Base-by-base conservation (phyloP, 2,888 invertebrate genomes). In the Geophilus truncorum region DNA sequence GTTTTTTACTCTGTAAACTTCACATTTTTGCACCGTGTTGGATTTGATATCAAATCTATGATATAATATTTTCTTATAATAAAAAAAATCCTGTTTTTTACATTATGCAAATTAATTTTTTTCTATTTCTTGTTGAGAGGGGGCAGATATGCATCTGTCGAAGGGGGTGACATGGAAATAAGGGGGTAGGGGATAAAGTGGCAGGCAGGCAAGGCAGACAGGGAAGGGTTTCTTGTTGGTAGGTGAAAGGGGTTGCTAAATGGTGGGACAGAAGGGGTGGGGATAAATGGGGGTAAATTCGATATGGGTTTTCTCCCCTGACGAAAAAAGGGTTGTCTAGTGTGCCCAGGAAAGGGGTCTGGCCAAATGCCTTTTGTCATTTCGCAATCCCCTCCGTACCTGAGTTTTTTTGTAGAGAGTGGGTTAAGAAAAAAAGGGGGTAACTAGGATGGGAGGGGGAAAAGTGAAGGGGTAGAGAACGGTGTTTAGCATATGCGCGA, bases 131-230 rank as follows among this genome's bases (percentile, higher is more conserved):
- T 21, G 21, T 57, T 57, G 57, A 2, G 51, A 51, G 57, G 23
- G 57, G 18, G 57, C 57, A 57, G 57, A 57, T 57, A 57, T 57
- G 57, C 57, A 57, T 57, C 57, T 57, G 57, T 57, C 57, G 57
- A 57, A 57, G 57, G 57, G 57, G 57, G 57, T 57, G 57, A 57
- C 57, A 57, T 57, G 57, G 57, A 57, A 57, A 57, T 57, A 57
- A 57, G 57, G 57, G 57, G 57, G 21, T 57, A 57, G 45, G 45
- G 45, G 45, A 45, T 45, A 45, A 45, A 45, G 45, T 45, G 45
- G 45, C 45, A 45, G 45, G 18, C 45, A 45, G 18, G 12, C 12
- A 45, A 15, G 45, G 12, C 32, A 45, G 45, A 51, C 51, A 51
- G 23, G 57, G 10, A 57, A 10, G 57, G 57, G 3, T 57, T 57